Evolutionary conservation across 2,797 vertebrate species (phyloP).

Genomic region (Tinamus major): DNA sequence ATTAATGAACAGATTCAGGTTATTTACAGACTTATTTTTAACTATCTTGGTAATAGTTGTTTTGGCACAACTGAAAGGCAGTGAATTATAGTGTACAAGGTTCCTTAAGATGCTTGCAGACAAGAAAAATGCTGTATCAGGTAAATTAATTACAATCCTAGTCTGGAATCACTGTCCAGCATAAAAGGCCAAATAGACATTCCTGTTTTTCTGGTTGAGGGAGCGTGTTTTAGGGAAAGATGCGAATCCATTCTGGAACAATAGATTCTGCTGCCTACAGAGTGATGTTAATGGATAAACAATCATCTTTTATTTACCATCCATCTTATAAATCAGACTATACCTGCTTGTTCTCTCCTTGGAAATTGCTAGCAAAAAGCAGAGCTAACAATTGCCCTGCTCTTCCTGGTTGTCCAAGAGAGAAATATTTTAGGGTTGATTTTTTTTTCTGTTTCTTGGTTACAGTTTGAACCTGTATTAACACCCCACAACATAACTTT

Average conservation of each 20-base stretch:
- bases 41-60: neutral
- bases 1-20: neutral
- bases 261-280: neutral
- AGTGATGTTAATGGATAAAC: neutral
- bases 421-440: neutral
- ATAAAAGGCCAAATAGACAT: neutral
- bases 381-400: neutral
- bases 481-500: slow-evolving; percentile 13
- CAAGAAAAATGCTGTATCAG: neutral
- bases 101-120: neutral
- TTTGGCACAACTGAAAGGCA: neutral
- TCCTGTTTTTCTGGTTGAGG: neutral
- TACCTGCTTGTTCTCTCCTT: neutral
- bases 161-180: neutral
- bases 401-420: neutral
- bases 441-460: neutral
- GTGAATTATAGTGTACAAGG: neutral
- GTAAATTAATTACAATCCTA: neutral
- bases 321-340: neutral
- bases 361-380: neutral
- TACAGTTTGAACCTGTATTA: slow-evolving; percentile 64
- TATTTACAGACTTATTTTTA: neutral
- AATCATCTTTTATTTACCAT: neutral
- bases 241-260: neutral
- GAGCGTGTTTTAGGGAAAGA: neutral